Percentiles rank a stretch among this genome's conserved stretches.
Evolutionary conservation across 37 sponge, comb jelly and placozoan species (phyloP).

Genomic region (Lycopodina hypogea): DNA sequence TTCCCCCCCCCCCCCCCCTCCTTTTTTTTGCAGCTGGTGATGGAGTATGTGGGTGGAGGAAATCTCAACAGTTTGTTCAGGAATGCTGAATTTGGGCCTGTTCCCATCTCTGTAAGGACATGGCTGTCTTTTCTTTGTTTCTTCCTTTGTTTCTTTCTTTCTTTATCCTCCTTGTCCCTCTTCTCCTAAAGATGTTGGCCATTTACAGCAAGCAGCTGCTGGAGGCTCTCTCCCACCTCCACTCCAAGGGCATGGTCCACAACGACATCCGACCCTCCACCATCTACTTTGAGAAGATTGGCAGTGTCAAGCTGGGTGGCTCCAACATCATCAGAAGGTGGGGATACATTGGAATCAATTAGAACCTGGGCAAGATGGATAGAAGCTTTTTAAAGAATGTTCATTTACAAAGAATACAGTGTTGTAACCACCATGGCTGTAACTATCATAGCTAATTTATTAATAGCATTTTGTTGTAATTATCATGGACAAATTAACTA

Average conservation of each 20-base stretch:
- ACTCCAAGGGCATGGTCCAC: constrained; percentile 79
- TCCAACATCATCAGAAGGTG: constrained; percentile 62
- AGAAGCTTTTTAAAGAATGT: neutral
- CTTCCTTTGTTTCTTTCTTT: constrained; percentile 5
- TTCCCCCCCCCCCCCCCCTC: neutral
- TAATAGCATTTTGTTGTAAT: neutral
- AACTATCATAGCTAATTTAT: neutral
- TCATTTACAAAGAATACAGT: neutral
- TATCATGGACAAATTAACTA: too few relatives aligned
- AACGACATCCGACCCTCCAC: constrained; percentile 69
- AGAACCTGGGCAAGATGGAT: too few relatives aligned
- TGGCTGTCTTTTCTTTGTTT: constrained; percentile 18
- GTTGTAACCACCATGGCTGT: neutral
- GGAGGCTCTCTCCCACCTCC: constrained; percentile 68
- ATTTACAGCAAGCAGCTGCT: constrained; percentile 59
- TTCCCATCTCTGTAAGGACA: constrained; percentile 34
- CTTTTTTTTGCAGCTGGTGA: constrained; percentile 27
- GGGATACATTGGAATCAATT: neutral
- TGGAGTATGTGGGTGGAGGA: constrained; percentile 70
- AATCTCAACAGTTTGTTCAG: constrained; percentile 33
- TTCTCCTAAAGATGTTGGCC: constrained; percentile 52
- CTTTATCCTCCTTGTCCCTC: neutral
- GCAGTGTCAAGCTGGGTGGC: constrained; percentile 56
- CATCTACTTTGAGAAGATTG: constrained; percentile 56
- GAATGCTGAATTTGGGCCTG: constrained; percentile 31